A percentile compares a stretch with the other conserved stretches of the same genome.
These are phyloP conservation scores for Oegoconia quadripuncta DNA, from an alignment of 2,888 invertebrate genomes.

Conservation along the genomic window DNA sequence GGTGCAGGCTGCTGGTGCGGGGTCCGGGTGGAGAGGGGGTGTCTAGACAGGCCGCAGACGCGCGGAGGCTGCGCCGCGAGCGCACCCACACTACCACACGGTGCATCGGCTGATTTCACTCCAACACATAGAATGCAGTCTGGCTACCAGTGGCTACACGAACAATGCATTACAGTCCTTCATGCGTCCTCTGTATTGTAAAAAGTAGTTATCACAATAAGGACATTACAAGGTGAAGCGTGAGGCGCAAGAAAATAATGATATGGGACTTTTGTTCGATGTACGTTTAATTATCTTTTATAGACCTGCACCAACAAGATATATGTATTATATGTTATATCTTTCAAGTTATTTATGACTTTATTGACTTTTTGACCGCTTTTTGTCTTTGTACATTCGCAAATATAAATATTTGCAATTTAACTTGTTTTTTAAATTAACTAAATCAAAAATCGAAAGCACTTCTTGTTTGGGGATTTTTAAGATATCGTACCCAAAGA, in stretches of 20 bases:
- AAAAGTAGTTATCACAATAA: slow-evolving; percentile 8
- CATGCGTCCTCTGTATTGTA: slow-evolving; percentile 19
- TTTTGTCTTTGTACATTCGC: no score
- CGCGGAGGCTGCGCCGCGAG: slow-evolving; percentile 69
- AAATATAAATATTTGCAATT: no score
- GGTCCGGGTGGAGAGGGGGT: slow-evolving; percentile 39
- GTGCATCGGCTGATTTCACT: slow-evolving; percentile 55
- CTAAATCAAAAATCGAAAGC: no score
- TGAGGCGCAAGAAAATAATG: neutral
- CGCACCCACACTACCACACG: slow-evolving; percentile 46
- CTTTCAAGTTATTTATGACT: no score
- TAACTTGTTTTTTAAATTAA: no score
- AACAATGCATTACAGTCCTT: slow-evolving; percentile 38
- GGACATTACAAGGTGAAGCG: slow-evolving; percentile 12
- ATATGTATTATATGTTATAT: no score
- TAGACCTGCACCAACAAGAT: no score
- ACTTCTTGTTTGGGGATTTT: no score
- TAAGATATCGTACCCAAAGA: no score
- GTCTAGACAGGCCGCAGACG: slow-evolving; percentile 79
- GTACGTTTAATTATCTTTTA: no score
- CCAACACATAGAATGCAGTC: slow-evolving; percentile 26
- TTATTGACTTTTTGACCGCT: no score
- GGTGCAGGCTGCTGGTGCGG: slow-evolving; percentile 23
- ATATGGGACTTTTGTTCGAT: no score
- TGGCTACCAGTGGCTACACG: slow-evolving; percentile 34